Evolutionary conservation across 2,888 invertebrate species (phyloP).

Genomic region (Scaptomyza parva): DNA sequence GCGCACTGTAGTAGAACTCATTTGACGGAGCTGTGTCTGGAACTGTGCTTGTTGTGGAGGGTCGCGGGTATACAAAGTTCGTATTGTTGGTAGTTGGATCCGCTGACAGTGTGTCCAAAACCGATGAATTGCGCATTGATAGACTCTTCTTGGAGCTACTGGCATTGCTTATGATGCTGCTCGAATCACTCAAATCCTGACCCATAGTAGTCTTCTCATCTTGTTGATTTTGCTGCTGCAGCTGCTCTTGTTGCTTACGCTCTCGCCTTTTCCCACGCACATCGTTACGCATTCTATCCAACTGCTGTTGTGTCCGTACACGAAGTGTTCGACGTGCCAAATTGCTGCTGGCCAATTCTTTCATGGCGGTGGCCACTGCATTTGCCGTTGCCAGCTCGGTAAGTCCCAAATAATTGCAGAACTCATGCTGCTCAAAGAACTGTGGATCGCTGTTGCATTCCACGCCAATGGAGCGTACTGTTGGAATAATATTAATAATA

Average conservation of each 20-base stretch:
- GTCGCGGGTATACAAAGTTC: slow-evolving; percentile 1
- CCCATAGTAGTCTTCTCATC: background rate
- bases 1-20: slow-evolving; percentile 23
- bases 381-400: slow-evolving; percentile 82
- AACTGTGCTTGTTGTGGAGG: background rate
- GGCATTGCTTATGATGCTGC: slow-evolving; percentile 23
- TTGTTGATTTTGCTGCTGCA: slow-evolving; percentile 1
- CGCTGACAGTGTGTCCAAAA: background rate
- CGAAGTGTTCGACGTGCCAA: slow-evolving; percentile 79
- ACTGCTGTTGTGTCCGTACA: slow-evolving; percentile 77
- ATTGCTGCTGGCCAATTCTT: slow-evolving; percentile 78
- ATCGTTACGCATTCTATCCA: slow-evolving; percentile 72
- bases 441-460: slow-evolving; percentile 43
- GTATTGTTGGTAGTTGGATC: background rate
- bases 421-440: slow-evolving; percentile 83
- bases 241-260: slow-evolving; percentile 28
- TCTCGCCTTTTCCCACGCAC: slow-evolving; percentile 45
- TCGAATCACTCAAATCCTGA: slow-evolving; percentile 20
- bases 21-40: background rate
- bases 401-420: slow-evolving; percentile 83
- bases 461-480: slow-evolving; percentile 18
- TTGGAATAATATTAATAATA: background rate
- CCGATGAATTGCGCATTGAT: slow-evolving; percentile 17
- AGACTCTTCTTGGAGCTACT: slow-evolving; percentile 4
- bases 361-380: slow-evolving; percentile 79